Conservation (phyloP, 2,888 invertebrate species). For the Camponotus fellah region DNA sequence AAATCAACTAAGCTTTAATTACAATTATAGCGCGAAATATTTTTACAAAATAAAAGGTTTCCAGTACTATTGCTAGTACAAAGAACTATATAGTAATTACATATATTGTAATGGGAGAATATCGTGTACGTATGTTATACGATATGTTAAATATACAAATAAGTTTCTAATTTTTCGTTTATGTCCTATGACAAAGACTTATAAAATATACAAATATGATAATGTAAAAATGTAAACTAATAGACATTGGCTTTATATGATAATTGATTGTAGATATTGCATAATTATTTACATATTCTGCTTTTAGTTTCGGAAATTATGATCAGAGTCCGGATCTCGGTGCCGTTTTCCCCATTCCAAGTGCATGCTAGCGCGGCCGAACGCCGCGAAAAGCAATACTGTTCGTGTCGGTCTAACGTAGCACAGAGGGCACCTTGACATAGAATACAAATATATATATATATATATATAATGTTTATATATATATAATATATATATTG, state of each 20-base stretch:
- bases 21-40: constrained; percentile 62
- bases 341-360: too few relatives aligned
- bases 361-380: too few relatives aligned
- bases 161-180: not conserved
- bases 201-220: constrained; percentile 38
- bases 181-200: not conserved
- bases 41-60: constrained; percentile 28
- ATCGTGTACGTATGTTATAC: not conserved
- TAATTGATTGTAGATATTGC: constrained; percentile 19
- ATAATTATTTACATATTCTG: not conserved
- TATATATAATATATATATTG: too few relatives aligned
- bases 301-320: not conserved
- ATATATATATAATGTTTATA: too few relatives aligned
- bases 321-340: too few relatives aligned
- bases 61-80: constrained; percentile 11
- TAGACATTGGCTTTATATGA: not conserved
- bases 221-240: not conserved
- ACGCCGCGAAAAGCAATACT: too few relatives aligned
- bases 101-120: not conserved
- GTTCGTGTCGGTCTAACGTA: too few relatives aligned
- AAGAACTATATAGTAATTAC: constrained; percentile 23
- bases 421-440: too few relatives aligned
- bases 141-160: not conserved
- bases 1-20: constrained; percentile 18
- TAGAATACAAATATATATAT: too few relatives aligned